Evolutionary conservation across 2,113 vertebrate species (phyloP), one percentile per base, ranked within the genome.

Genomic region (Gnathonemus echidnorhynchus): DNA sequence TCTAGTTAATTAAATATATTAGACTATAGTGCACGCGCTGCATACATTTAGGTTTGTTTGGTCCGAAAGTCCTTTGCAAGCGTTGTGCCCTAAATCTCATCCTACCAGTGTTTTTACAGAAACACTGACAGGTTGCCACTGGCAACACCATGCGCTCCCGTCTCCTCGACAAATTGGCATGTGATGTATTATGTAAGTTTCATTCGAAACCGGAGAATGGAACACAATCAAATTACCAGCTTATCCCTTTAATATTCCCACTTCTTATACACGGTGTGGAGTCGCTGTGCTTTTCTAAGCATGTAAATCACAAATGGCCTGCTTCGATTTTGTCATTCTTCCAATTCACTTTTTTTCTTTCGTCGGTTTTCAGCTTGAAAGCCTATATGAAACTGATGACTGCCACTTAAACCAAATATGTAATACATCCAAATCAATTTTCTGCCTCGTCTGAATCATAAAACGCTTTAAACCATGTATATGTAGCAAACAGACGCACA

Each of bases 101-200:
- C 87, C 49, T 35, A 86, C 86, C 91, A 50, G 62, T 86, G 62
- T 88, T 84, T 92, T 89, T 90, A 88, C 90, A 91, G 90, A 91
- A 91, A 90, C 85, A 89, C 62, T 88, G 70, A 88, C 52, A 89
- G 88, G 93, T 93, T 93, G 93, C 92, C 87, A 92, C 46, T 91
- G 89, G 93, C 93, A 90, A 93, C 93, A 70, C 52, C 88, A 87
- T 80, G 90, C 90, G 89, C 77, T n/a, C 89, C 52, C 58, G 88
- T 88, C 84, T 70, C 49, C 85, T 62, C 89, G 77, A 24, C 7
- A 86, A 58, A 49, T 35, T 84, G 84, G 35, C 83, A 87, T 84
- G 49, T 87, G 85, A 87, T 52, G 13, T 48, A 85, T 45, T 85
- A 70, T 31, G n/a, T 27, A 70, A 70, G 62, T 70, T 70, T 70